Evolutionary conservation across 2,888 invertebrate genomes (phyloP).

Genomic region (Petrolisthes manimaculis): DNA sequence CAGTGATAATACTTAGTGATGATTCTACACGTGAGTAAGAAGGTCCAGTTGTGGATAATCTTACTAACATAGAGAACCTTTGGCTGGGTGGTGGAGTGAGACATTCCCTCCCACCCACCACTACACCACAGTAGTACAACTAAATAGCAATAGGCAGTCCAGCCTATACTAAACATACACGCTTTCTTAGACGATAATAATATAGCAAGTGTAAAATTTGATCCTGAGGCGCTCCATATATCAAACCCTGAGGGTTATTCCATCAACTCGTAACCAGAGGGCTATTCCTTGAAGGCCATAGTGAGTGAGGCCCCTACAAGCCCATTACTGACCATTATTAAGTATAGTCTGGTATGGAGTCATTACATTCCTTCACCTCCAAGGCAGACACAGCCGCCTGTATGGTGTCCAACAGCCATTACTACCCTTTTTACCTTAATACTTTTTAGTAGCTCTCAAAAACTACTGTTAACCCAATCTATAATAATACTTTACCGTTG

Average conservation of each 20-base stretch:
- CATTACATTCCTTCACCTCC: neutral
- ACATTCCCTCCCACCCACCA: neutral
- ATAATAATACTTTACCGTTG: conserved; percentile 32
- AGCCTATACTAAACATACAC: conserved; percentile 16
- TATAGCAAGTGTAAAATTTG: conserved; percentile 36
- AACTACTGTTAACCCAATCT: conserved; percentile 26
- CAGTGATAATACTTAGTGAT: conserved; percentile 17
- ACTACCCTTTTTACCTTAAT: neutral
- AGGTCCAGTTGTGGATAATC: neutral
- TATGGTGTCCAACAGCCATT: neutral
- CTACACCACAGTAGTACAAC: conserved; percentile 23
- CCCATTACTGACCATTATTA: neutral
- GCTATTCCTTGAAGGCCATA: neutral
- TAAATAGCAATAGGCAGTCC: conserved; percentile 6
- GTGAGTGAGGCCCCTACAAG: neutral
- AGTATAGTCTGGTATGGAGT: neutral
- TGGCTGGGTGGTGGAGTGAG: conserved; percentile 3
- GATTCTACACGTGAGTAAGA: conserved; percentile 16
- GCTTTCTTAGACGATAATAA: conserved; percentile 35
- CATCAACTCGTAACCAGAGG: neutral
- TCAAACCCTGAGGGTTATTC: conserved; percentile 32
- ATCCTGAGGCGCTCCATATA: conserved; percentile 33
- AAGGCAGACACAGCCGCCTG: neutral
- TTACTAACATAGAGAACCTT: conserved; percentile 8
- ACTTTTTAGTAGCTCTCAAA: conserved; percentile 2